Evolutionary conservation across 2,797 vertebrate species (phyloP).

Genomic region (Cercopithecus petaurista): DNA sequence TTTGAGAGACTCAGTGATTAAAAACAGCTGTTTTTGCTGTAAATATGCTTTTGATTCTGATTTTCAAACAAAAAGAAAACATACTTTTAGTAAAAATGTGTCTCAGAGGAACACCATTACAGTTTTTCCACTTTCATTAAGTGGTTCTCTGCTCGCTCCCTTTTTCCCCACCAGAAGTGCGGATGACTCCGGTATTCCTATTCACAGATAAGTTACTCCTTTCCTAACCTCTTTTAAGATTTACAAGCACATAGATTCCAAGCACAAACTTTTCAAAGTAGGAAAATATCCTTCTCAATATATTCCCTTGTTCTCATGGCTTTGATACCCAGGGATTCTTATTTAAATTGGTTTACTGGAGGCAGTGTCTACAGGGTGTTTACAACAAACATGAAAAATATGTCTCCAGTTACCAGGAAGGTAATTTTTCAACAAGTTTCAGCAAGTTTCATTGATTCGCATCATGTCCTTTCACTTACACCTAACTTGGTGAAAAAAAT

Average conservation of each 20-base stretch:
- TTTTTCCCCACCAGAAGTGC: background rate
- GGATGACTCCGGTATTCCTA: background rate
- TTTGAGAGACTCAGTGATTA: background rate
- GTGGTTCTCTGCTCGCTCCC: background rate
- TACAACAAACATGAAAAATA: constrained; percentile 37
- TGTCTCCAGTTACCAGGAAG: constrained; percentile 39
- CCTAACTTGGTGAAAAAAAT: background rate
- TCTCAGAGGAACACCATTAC: background rate
- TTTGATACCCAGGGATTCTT: background rate
- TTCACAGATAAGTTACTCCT: constrained; percentile 51
- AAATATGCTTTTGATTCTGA: constrained; percentile 55
- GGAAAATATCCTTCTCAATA: constrained; percentile 57
- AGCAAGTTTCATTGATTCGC: background rate
- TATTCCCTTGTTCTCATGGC: constrained; percentile 5
- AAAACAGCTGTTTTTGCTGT: constrained; percentile 53
- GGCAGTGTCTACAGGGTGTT: constrained; percentile 6
- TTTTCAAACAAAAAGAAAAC: background rate
- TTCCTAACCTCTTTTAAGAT: constrained; percentile 49
- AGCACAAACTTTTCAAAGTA: constrained; percentile 47
- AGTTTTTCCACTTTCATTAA: background rate
- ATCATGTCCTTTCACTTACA: constrained; percentile 40
- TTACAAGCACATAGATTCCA: constrained; percentile 44
- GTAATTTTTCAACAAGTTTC: constrained; percentile 49
- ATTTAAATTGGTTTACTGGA: constrained; percentile 14
- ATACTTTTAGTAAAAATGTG: background rate